phyloP scores from a whole-genome alignment of 2,113 vertebrate genomes.

The mouse (Mus musculus) region GRCm39 chr5:118563001-118563500 shows the following conservation, averaged over 20 bases:
- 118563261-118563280: neutral
- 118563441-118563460: constrained; percentile 59
- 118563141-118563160: constrained; percentile 43
- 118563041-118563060: constrained; percentile 82
- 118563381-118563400: constrained; percentile 68
- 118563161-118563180: neutral
- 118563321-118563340: constrained; percentile 88
- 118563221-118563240: neutral
- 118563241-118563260: neutral
- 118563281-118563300: neutral
- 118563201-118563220: constrained; percentile 2
- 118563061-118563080: constrained; percentile 88
- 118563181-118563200: neutral
- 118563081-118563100: constrained; percentile 79
- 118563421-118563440: neutral
- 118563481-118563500: constrained; percentile 65
- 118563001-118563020: constrained; percentile 78
- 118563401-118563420: constrained; percentile 32
- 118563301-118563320: constrained; percentile 83
- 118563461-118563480: constrained; percentile 64
- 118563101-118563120: constrained; percentile 8
- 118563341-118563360: constrained; percentile 83
- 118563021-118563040: constrained; percentile 78
- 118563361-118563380: constrained; percentile 80
- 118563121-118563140: constrained; percentile 77